These are phyloP conservation scores for Planococcus citri DNA, from an alignment of 1,140 invertebrate genomes.

Conservation along the genomic window DNA sequence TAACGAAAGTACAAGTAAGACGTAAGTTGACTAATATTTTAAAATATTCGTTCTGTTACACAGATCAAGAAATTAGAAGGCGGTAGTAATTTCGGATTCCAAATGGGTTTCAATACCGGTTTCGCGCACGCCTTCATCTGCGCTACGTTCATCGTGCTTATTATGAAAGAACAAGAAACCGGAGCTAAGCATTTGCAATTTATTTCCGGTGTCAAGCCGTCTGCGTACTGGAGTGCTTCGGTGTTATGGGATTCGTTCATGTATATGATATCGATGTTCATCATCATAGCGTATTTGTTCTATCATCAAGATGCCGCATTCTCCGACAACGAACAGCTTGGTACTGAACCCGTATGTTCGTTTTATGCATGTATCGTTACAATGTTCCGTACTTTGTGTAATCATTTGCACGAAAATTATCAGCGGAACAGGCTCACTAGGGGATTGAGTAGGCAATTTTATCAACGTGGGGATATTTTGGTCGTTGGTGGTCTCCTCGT, in stretches of 20 bases:
- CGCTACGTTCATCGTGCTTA: constrained; percentile 59
- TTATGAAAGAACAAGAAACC: constrained; percentile 42
- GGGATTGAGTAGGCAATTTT: background rate
- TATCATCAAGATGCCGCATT: constrained; percentile 46
- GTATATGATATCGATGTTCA: constrained; percentile 41
- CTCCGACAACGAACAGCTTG: constrained; percentile 37
- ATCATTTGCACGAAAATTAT: background rate
- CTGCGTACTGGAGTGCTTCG: constrained; percentile 55
- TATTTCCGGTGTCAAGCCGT: constrained; percentile 59
- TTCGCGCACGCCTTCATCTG: constrained; percentile 59
- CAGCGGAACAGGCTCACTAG: background rate
- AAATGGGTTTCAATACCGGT: constrained; percentile 47
- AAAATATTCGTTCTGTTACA: constrained; percentile 21
- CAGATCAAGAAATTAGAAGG: constrained; percentile 37
- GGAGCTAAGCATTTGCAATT: constrained; percentile 54
- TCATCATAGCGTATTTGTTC: constrained; percentile 40
- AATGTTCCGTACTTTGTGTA: background rate
- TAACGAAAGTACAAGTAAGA: too few relatives aligned
- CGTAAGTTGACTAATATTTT: background rate
- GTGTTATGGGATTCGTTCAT: constrained; percentile 60
- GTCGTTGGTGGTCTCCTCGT: too few relatives aligned
- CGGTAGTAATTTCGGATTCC: constrained; percentile 45
- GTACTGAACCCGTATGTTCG: constrained; percentile 30
- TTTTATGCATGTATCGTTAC: constrained; percentile 9
- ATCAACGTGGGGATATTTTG: too few relatives aligned